Base-by-base conservation (phyloP, 1,140 invertebrate genomes). In the Drosophila nikananu region DNA sequence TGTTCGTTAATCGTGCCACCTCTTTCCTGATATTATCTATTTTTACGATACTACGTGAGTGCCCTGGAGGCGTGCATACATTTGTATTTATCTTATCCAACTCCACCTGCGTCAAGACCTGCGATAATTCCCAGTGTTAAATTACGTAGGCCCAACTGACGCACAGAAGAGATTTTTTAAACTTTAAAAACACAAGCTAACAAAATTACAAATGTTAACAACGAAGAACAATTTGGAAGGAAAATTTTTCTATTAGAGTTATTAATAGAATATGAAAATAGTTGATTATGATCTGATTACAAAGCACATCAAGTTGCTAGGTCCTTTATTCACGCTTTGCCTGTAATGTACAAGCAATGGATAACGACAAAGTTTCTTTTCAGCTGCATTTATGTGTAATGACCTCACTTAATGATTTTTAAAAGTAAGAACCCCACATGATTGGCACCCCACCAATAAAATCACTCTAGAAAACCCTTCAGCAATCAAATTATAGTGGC, bases 71-170 rank as follows among this genome's bases (percentile, higher is more conserved):
- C 37, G 2, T 25, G 2, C 9, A 15, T 62, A 52, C 27, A 32
- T 21, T 15, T 57, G 9, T n/a, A 25, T 57, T 57, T 57, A 70
- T 70, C 66, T 70, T 70, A 70, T 70, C 66, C 46, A 35, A 21
- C 32, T 21, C 35, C 35, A 57, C 42, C 25, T 72, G 66, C 68
- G 66, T 72, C 68, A 72, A 35, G 10, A 42, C 23, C 23, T 44
- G 63, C 27, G 27, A 65, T 62, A 32, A 32, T 39, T 32, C 37
- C 21, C n/a, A 15, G 49, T 51, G 46, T n/a, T 42, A 35, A 57
- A 57, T 54, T 63, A 30, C 48, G 46, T 49, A 21, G 21, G 3
- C 25, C 6, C 6, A 19, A 48, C 35, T 49, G 51, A 72, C 65
- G 65, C 35, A 72, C 17, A 49, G 17, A 21, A 30, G 19, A 62